Conservation (phyloP, 2,797 vertebrate genomes). For the Propithecus perrieri region DNA sequence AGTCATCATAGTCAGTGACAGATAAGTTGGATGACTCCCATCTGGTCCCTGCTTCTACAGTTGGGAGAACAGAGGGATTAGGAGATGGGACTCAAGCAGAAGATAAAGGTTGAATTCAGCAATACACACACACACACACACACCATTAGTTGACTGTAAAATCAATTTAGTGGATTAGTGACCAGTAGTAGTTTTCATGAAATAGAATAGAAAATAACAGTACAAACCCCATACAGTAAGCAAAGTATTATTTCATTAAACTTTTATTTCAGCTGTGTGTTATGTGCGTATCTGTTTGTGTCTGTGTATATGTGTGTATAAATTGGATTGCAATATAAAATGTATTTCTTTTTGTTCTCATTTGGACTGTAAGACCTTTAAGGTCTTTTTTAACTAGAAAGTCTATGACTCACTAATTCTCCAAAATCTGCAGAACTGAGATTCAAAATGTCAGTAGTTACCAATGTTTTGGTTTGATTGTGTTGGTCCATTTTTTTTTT, state of each 20-base stretch:
- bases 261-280: neutral
- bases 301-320: neutral
- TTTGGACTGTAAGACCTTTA: neutral
- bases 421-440: neutral
- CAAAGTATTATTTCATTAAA: neutral
- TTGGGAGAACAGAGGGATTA: neutral
- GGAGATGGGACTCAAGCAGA: neutral
- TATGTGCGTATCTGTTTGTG: neutral
- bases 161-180: neutral
- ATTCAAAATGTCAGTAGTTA: neutral
- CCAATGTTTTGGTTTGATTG: neutral
- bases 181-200: neutral
- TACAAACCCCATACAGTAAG: neutral
- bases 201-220: slow-evolving; percentile 18
- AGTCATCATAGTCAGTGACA: neutral
- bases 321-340: neutral
- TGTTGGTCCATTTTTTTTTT: neutral
- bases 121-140: neutral
- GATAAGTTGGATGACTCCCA: neutral
- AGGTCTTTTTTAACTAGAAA: neutral
- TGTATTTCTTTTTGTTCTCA: neutral
- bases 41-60: neutral
- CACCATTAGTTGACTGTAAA: neutral
- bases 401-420: neutral
- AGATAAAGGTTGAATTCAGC: neutral